Conservation (phyloP, 2,888 invertebrate genomes). For the Byasa hedistus region DNA sequence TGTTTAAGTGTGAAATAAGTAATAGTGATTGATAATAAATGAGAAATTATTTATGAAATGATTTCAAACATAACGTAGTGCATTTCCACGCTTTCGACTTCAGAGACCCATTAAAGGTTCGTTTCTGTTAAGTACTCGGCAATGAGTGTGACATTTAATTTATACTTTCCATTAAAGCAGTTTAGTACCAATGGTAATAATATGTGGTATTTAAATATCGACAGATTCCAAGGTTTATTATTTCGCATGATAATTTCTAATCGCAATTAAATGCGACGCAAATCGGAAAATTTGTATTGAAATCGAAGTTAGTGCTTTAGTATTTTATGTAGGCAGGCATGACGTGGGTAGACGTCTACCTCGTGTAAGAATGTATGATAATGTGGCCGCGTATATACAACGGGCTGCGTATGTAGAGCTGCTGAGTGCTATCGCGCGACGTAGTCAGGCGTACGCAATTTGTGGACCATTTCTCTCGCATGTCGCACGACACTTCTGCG, state of each 20-base stretch:
- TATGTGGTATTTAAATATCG: conserved; percentile 49
- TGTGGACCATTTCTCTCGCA: conserved; percentile 69
- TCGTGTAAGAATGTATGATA: conserved; percentile 28
- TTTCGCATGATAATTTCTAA: conserved; percentile 52
- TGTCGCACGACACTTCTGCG: conserved; percentile 58
- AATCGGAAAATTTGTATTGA: conserved; percentile 22
- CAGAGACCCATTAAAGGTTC: conserved; percentile 34
- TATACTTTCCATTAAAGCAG: conserved; percentile 56
- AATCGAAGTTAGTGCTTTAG: conserved; percentile 26
- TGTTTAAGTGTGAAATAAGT: neutral
- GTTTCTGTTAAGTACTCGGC: conserved; percentile 35
- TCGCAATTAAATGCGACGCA: conserved; percentile 39
- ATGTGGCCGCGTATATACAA: conserved; percentile 18
- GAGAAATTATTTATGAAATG: conserved; percentile 8
- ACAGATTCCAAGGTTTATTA: conserved; percentile 57
- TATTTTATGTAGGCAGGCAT: conserved; percentile 32
- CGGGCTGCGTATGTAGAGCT: conserved; percentile 29
- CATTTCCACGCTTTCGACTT: conserved; percentile 45
- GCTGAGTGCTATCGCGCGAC: conserved; percentile 40
- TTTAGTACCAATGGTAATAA: conserved; percentile 54
- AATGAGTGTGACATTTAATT: conserved; percentile 60
- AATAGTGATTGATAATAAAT: neutral
- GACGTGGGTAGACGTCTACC: conserved; percentile 28
- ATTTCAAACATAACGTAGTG: conserved; percentile 13
- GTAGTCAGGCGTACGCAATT: conserved; percentile 64